phyloP scores from a whole-genome alignment of 92 coral and sea anemone genomes.

The Umimayanthus kanabou region DNA sequence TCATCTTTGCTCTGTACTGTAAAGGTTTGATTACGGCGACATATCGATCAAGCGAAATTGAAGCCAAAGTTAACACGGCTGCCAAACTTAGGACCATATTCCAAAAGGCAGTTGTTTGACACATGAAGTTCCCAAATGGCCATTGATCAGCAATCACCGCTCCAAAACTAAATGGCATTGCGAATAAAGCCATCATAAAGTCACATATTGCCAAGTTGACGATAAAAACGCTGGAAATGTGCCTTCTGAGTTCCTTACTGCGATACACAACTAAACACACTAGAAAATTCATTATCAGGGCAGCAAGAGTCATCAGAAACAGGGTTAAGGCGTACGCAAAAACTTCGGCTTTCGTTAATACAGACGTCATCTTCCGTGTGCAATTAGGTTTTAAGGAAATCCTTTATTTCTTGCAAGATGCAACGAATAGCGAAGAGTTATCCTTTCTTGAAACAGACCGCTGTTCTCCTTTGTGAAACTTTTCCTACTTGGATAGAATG shows the following conservation, averaged over 20 bases:
- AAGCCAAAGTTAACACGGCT: slow-evolving; percentile 85
- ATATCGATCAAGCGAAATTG: slow-evolving; percentile 91
- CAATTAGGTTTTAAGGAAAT: slow-evolving; percentile 9
- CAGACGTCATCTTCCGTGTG: slow-evolving; percentile 54
- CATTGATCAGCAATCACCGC: slow-evolving; percentile 73
- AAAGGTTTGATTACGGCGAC: slow-evolving; percentile 94
- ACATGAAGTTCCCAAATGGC: slow-evolving; percentile 89
- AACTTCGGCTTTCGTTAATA: slow-evolving; percentile 68
- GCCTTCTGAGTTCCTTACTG: slow-evolving; percentile 82
- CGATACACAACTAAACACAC: slow-evolving; percentile 95
- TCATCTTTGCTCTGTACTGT: slow-evolving; percentile 97
- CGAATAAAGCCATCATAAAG: slow-evolving; percentile 87
- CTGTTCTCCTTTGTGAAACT: not conserved
- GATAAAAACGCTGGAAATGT: slow-evolving; percentile 93
- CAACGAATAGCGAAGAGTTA: not conserved
- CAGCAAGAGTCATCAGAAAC: slow-evolving; percentile 82
- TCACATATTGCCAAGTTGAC: slow-evolving; percentile 96
- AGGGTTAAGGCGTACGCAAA: slow-evolving; percentile 64
- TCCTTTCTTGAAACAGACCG: not conserved
- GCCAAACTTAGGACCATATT: slow-evolving; percentile 86
- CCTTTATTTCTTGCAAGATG: not conserved
- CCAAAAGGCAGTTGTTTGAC: slow-evolving; percentile 87
- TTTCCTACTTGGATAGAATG: not conserved
- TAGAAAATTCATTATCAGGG: slow-evolving; percentile 86
- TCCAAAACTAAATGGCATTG: slow-evolving; percentile 95